Base-by-base conservation (phyloP, 2,797 vertebrate genomes). In the Hirundo rustica region DNA sequence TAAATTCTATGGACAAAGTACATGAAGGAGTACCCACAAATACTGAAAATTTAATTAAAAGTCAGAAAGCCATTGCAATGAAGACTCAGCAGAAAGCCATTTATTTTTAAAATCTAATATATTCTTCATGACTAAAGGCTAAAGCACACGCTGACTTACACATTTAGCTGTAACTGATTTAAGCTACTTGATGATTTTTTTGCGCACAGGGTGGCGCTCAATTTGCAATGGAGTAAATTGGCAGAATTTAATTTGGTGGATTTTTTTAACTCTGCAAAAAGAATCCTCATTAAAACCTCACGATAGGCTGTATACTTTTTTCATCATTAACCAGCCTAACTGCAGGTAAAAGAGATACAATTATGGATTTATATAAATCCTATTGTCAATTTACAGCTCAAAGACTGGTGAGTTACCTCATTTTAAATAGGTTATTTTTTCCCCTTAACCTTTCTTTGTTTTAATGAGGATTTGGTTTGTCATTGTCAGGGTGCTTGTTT, bases 311-410 rank as follows among this genome's bases (percentile, higher is more conserved):
- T 98, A 98, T 98, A 98, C 98, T 98, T 99, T 98, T 98, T 98
- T 98, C 98, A 98, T 99, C 99, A 98, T 99, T 99, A 99, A 98
- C 98, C 97, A 95, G 97, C 97, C 97, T 98, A 99, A 99, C 98
- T 97, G 98, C 97, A 98, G 98, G 99, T 99, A 98, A 99, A 99
- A 99, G 98, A 98, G 98, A 98, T 98, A 98, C 98, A 99, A 99
- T 99, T 99, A 99, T 98, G 98, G 98, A 99, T 99, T 98, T 98
- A 98, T 98, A 97, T 99, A 99, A 99, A 98, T 98, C 98, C 98
- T 98, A 98, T 99, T 99, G 99, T 99, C 99, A 99, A 98, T 99
- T 99, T 99, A 98, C 98, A 98, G 98, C 98, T 99, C 98, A 98
- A 98, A 98, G 98, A 98, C 98, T 97, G 95, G 97, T 95, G 97